Conservation (phyloP, 2,113 vertebrate genomes). For the Etheostoma cragini region DNA sequence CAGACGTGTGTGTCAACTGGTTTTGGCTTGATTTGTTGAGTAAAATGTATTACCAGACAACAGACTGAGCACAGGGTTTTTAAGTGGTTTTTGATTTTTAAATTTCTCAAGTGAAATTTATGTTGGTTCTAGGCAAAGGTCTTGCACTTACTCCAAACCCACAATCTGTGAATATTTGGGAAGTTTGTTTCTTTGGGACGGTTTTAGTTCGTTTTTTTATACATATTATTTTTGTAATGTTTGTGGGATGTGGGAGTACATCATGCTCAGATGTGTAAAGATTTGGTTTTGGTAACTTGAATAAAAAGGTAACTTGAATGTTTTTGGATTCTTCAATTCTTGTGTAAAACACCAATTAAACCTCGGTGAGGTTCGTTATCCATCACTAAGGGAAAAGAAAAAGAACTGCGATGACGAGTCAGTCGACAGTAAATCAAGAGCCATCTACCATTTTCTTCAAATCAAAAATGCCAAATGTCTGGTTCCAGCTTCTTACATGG, state of each 20-base stretch:
- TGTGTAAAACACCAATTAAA: background rate
- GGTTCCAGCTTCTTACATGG: too few relatives aligned
- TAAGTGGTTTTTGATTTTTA: background rate
- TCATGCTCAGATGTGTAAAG: slow-evolving; percentile 10
- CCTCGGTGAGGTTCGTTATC: too few relatives aligned
- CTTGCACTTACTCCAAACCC: background rate
- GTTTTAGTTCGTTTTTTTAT: slow-evolving; percentile 29
- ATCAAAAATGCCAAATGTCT: too few relatives aligned
- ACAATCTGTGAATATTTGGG: slow-evolving; percentile 16
- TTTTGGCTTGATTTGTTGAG: background rate
- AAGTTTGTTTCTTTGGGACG: background rate
- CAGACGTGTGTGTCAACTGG: background rate
- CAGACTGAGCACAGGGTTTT: background rate
- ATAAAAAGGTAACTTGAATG: slow-evolving; percentile 35
- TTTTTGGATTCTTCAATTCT: background rate
- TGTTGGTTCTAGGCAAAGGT: background rate
- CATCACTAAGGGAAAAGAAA: too few relatives aligned
- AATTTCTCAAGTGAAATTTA: background rate
- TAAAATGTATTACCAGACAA: background rate
- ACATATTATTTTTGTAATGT: slow-evolving; percentile 31
- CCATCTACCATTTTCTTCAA: too few relatives aligned
- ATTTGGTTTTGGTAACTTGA: slow-evolving; percentile 45
- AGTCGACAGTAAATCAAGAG: too few relatives aligned
- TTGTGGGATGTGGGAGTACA: slow-evolving; percentile 1
- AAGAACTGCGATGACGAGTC: too few relatives aligned